phyloP scores from a whole-genome alignment of 2,888 invertebrate species.

The Tridacna gigas region DNA sequence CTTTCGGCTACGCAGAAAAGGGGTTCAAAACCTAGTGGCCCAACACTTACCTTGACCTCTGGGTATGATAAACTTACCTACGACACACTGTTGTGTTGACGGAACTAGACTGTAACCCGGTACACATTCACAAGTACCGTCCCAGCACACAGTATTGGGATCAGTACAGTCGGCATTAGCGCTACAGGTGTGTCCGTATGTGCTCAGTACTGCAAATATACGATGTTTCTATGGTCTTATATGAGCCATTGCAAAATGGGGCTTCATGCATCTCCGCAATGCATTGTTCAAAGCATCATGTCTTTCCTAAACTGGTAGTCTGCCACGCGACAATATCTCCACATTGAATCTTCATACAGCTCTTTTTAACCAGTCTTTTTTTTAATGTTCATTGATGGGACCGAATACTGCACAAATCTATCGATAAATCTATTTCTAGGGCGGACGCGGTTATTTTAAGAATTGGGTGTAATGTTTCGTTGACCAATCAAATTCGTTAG shows the following conservation, averaged over 20 bases:
- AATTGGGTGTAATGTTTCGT: too few relatives aligned
- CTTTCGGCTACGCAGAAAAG: too few relatives aligned
- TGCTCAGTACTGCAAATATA: neutral
- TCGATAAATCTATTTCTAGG: too few relatives aligned
- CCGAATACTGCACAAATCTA: too few relatives aligned
- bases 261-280: neutral
- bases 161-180: neutral
- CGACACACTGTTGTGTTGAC: neutral
- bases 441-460: too few relatives aligned
- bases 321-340: neutral
- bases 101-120: slow-evolving; percentile 19
- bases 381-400: too few relatives aligned
- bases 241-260: neutral
- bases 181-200: neutral
- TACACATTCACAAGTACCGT: neutral
- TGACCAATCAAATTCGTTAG: too few relatives aligned
- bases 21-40: too few relatives aligned
- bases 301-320: neutral
- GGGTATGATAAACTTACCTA: neutral
- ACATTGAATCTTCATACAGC: neutral
- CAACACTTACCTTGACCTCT: too few relatives aligned
- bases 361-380: too few relatives aligned
- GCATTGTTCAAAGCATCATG: neutral
- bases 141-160: neutral
- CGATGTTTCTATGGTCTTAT: neutral